These are phyloP conservation scores for Parasteatoda tepidariorum DNA, from an alignment of 1,140 invertebrate genomes.

Conservation along the genomic window DNA sequence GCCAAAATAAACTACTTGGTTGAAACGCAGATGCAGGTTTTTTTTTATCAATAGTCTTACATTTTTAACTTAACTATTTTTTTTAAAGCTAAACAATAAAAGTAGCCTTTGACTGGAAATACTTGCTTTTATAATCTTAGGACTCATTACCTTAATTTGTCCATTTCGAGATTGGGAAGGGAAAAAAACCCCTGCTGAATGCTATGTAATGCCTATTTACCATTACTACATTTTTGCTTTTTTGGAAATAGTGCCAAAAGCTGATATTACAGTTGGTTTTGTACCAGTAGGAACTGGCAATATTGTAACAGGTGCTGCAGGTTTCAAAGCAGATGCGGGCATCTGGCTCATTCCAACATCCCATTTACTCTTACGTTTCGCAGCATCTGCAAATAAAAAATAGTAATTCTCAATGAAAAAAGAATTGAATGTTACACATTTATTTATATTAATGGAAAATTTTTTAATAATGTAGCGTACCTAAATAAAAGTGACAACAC, in stretches of 20 bases:
- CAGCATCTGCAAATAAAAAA: slow-evolving; percentile 19
- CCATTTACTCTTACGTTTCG: slow-evolving; percentile 89
- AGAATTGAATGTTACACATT: too few species aligned
- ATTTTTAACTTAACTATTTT: too few species aligned
- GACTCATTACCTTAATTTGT: too few species aligned
- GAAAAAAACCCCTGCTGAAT: not conserved
- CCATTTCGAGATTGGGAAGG: too few species aligned
- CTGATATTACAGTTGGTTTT: slow-evolving; percentile 84
- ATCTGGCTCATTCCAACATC: slow-evolving; percentile 78
- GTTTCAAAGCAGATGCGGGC: slow-evolving; percentile 67
- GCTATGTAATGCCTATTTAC: not conserved
- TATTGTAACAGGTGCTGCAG: slow-evolving; percentile 75
- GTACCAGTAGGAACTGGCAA: slow-evolving; percentile 84
- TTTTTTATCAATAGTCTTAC: too few species aligned
- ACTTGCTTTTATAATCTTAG: too few species aligned
- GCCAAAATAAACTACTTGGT: too few species aligned
- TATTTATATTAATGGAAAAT: too few species aligned
- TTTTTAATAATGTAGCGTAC: not conserved
- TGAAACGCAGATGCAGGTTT: too few species aligned
- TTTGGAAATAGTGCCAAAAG: slow-evolving; percentile 87
- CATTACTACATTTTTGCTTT: slow-evolving; percentile 71
- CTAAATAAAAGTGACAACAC: not conserved
- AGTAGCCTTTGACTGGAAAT: too few species aligned
- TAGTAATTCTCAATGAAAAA: too few species aligned
- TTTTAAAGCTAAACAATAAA: too few species aligned